Conservation (phyloP, 2,113 vertebrate genomes). For the Isurus oxyrinchus region DNA sequence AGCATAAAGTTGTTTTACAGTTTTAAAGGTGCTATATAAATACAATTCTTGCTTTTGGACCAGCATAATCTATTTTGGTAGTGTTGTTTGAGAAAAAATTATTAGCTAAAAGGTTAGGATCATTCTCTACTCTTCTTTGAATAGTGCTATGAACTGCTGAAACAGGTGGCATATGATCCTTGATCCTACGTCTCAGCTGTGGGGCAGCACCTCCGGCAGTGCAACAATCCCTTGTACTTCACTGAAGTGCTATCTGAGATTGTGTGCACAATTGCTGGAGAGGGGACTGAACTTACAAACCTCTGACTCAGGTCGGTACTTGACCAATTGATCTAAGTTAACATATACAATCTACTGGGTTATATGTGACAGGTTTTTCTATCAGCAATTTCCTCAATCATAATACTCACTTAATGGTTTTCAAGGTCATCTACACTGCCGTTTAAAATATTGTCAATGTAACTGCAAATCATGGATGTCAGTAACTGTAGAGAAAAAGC, state of each 20-base stretch:
- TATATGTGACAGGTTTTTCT: not conserved
- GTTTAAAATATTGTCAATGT: not conserved
- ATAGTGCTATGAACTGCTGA: not conserved
- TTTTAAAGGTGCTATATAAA: not conserved
- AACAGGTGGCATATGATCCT: not conserved
- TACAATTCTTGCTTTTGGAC: not conserved
- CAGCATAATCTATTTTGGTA: not conserved
- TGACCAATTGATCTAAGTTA: not conserved
- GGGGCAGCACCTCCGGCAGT: not conserved
- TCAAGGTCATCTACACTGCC: not conserved
- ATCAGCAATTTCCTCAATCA: not conserved
- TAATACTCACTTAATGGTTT: not conserved
- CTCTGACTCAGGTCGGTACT: not conserved
- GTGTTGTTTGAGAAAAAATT: not conserved
- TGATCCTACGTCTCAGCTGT: not conserved
- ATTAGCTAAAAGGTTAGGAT: not conserved
- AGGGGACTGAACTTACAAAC: not conserved
- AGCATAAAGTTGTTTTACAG: not conserved
- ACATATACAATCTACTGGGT: not conserved
- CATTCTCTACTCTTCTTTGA: not conserved
- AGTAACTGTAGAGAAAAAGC: not conserved
- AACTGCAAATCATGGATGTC: not conserved
- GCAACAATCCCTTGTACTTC: not conserved
- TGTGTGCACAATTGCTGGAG: not conserved
- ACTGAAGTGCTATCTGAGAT: not conserved